Evolutionary conservation across 2,113 vertebrate genomes (phyloP), one percentile per base, ranked within the genome.

Genomic region (Heterotis niloticus): DNA sequence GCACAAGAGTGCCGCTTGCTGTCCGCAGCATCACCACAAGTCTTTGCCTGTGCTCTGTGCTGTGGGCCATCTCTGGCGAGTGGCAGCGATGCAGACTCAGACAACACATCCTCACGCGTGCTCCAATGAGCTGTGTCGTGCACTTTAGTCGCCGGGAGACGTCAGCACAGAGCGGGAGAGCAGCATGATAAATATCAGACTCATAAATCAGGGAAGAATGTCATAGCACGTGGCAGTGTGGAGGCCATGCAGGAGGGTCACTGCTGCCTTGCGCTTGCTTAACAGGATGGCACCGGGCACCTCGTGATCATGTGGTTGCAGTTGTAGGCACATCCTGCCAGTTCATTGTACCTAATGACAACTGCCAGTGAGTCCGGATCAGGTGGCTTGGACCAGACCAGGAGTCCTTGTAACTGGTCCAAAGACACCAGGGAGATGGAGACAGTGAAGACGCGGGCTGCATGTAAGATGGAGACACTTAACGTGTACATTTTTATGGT

Each of bases 81-180:
- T 14, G 34, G 28, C 69, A 54, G 20, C 10, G 18, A 18, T 26
- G 24, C 18, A 10, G 17, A 57, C 20, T 23, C 51, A 10, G 64
- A 1, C 9, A 62, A 29, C n/a, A 10, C 51, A 20, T 56, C 76
- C 12, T 65, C 75, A 51, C 10, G 60, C 24, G 23, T 20, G 34
- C 64, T 5, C 12, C 65, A 34, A 77, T 23, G 51, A 24, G 51
- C 64, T 24, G 51, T 18, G 51, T 24, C 51, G 26, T 34, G 65
- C 4, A 67, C 23, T 72, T 72, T 72, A 72, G n/a, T 72, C 52
- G 76, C 52, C 26, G 20, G 17, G 65, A 56, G 24, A 69, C 14
- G 52, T 44, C 24, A 5, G 23, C 23, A 18, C 28, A 64, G 24
- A 67, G 51, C 54, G 16, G 16, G 71, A 24, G 12, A 72, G 23